Percentiles rank a stretch among this genome's conserved stretches.
Evolutionary conservation across 2,888 invertebrate genomes (phyloP).

Genomic region (Dynastes hyllus): DNA sequence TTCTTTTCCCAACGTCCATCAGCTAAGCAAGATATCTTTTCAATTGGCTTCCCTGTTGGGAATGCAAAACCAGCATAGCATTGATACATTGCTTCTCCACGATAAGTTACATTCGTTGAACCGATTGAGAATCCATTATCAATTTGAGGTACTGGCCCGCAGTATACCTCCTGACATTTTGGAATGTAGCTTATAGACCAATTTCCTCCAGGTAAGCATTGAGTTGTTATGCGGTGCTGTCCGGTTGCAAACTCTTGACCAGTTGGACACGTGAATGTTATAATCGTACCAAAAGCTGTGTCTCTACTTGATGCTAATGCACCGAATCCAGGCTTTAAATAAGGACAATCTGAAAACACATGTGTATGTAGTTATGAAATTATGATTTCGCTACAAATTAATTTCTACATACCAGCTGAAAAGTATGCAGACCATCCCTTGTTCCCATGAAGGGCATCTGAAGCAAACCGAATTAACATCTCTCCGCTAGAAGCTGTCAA

Average conservation of each 20-base stretch:
- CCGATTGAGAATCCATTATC: slow-evolving; percentile 98
- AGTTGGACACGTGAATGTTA: slow-evolving; percentile 92
- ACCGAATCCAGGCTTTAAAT: slow-evolving; percentile 87
- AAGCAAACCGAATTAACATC: slow-evolving; percentile 90
- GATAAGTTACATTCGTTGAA: slow-evolving; percentile 95
- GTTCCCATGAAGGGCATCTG: slow-evolving; percentile 89
- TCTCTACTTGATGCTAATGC: slow-evolving; percentile 93
- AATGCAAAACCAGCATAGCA: slow-evolving; percentile 98
- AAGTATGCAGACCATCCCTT: slow-evolving; percentile 92
- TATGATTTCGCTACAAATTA: not conserved
- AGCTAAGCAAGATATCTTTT: slow-evolving; percentile 90
- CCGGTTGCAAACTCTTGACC: slow-evolving; percentile 97
- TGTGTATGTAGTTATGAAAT: slow-evolving; percentile 7
- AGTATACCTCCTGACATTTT: slow-evolving; percentile 96
- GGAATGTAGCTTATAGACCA: slow-evolving; percentile 95
- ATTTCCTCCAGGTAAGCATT: slow-evolving; percentile 91
- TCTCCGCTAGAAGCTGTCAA: slow-evolving; percentile 94
- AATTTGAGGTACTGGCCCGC: slow-evolving; percentile 98
- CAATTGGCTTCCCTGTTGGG: slow-evolving; percentile 89
- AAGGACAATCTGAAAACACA: slow-evolving; percentile 84
- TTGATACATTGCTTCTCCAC: slow-evolving; percentile 94
- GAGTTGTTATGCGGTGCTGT: slow-evolving; percentile 86
- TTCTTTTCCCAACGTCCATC: slow-evolving; percentile 95
- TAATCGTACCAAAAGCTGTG: slow-evolving; percentile 91
- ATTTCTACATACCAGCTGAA: slow-evolving; percentile 80